A percentile compares a stretch with the other conserved stretches of the same genome.
Evolutionary conservation across 2,888 invertebrate species (phyloP).

Genomic region (Liposcelis brunnea): DNA sequence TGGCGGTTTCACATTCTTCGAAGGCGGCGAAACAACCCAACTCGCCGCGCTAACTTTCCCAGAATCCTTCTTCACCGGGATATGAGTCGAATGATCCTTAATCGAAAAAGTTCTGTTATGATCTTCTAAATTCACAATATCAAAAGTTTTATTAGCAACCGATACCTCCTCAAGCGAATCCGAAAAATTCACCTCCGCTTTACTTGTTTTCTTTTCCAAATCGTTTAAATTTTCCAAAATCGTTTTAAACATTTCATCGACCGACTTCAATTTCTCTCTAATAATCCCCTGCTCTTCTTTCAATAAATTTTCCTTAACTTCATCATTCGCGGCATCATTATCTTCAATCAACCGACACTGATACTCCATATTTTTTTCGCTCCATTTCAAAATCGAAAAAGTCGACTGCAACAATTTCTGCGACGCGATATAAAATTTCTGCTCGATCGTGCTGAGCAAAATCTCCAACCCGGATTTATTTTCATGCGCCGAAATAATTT

Average conservation of each 20-base stretch:
- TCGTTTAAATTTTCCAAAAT: neutral
- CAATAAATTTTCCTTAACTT: neutral
- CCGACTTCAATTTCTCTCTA: neutral
- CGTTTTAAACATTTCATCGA: neutral
- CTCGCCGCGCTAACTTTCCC: neutral
- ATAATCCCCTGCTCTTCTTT: neutral
- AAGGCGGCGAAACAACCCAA: constrained; percentile 1
- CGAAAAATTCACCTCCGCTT: neutral
- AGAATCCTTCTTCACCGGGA: no score
- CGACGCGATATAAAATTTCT: no score
- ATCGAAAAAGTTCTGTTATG: constrained; percentile 1
- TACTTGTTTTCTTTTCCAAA: neutral
- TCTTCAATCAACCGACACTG: no score
- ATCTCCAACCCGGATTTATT: no score
- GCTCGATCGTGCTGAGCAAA: no score
- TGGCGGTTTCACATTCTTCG: neutral
- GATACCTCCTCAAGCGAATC: constrained; percentile 4
- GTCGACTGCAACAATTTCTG: no score
- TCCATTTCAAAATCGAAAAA: no score
- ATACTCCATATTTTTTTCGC: no score
- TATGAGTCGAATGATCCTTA: no score
- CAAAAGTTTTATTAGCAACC: neutral
- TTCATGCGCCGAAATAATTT: no score
- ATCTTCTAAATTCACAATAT: constrained; percentile 1
- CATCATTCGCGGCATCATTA: no score